Evolutionary conservation across 2,888 invertebrate genomes (phyloP), one percentile per base, ranked within the genome.

Genomic region (Ophonus ardosiacus): DNA sequence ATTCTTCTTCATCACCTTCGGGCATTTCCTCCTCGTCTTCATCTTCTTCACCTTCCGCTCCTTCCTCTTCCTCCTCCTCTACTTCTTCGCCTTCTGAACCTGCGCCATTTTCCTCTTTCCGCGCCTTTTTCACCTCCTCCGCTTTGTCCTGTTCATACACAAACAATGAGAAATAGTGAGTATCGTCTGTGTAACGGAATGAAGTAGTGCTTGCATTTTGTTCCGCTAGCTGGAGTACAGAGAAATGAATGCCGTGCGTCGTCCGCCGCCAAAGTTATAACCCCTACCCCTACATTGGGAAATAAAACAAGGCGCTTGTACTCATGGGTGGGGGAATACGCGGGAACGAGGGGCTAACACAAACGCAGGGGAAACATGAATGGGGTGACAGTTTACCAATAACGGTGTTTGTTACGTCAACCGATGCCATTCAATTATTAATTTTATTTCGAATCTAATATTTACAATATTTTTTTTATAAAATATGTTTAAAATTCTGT

Each of bases 61-160:
- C 90, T 85, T 90, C 91, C 81, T 91, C 93, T 86, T 93, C 94
- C 85, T 95, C 95, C 85, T 95, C 95, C 78, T 95, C 95, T 88
- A 95, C 93, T 86, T 93, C 93, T 86, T 92, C 91, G 15, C 92
- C 92, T 65, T 93, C 92, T 86, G 94, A 94, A 31, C 94, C 94
- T 84, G 94, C 95, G 43, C 95, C 96, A 89, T 96, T 96, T 90
- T 96, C 96, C 90, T 96, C 96, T 92, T 95, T 96, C 93, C 95
- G 95, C 92, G 95, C 94, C 92, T 96, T 96, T 92, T 96, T 96
- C 87, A 94, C 94, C 86, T 96, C 96, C 85, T 95, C 95, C 87
- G 92, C 92, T 92, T 96, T 96, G 87, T 96, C 96, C 95, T 96
- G 90, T 74, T 43, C 43, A 74, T 74, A 18, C 43, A 88, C 78